Conservation (phyloP, 2,888 invertebrate species). For the Falcaria lacertinaria region DNA sequence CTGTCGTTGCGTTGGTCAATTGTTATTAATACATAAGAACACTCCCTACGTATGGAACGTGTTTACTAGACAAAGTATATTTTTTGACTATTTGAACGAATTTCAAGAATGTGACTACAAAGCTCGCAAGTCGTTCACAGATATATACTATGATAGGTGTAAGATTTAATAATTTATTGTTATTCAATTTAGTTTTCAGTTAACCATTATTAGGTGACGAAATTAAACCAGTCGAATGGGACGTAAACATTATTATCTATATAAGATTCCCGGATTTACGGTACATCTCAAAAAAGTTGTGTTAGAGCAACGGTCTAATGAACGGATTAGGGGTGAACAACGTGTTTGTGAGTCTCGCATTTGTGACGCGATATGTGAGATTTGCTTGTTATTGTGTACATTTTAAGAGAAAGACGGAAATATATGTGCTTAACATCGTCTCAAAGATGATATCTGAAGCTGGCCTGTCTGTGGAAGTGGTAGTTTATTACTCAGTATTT, state of each 20-base stretch:
- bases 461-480: constrained; percentile 47
- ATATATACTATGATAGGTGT: constrained; percentile 74
- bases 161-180: constrained; percentile 80
- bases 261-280: constrained; percentile 53
- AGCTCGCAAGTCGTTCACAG: constrained; percentile 72
- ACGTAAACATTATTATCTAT: constrained; percentile 77
- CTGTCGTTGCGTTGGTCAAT: constrained; percentile 80
- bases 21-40: constrained; percentile 70
- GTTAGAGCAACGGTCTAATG: constrained; percentile 53
- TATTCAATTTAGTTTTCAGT: constrained; percentile 78
- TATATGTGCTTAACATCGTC: constrained; percentile 67
- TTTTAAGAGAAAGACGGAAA: constrained; percentile 74
- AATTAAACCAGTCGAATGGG: constrained; percentile 76
- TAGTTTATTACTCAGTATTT: constrained; percentile 36
- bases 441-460: constrained; percentile 63
- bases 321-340: constrained; percentile 65
- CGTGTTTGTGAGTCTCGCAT: constrained; percentile 65
- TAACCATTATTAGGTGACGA: constrained; percentile 75
- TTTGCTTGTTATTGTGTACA: constrained; percentile 75
- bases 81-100: constrained; percentile 79
- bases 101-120: constrained; percentile 70
- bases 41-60: constrained; percentile 60
- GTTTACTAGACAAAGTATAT: constrained; percentile 77
- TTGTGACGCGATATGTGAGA: constrained; percentile 49
- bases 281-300: constrained; percentile 52